Evolutionary conservation across 2,797 vertebrate species (phyloP).

Genomic region (Periparus ater): DNA sequence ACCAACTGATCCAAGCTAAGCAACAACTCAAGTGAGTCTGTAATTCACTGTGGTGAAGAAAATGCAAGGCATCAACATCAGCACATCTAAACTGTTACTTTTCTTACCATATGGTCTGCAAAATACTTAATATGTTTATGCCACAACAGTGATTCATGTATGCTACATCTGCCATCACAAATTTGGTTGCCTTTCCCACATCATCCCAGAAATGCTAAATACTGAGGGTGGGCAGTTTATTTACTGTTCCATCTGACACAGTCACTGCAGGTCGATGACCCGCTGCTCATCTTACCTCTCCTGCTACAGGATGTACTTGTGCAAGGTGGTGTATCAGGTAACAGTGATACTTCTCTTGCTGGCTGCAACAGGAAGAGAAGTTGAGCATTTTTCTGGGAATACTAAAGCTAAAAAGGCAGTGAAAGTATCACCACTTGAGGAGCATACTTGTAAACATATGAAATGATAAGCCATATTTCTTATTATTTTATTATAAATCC

Average conservation of each 20-base stretch:
- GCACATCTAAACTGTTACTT: background rate
- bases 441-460: background rate
- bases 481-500: background rate
- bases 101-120: background rate
- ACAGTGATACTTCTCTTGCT: background rate
- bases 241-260: background rate
- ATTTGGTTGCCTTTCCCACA: background rate
- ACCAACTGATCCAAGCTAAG: background rate
- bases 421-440: background rate
- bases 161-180: background rate
- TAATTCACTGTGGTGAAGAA: background rate
- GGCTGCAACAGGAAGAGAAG: background rate
- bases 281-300: background rate
- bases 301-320: too few relatives aligned
- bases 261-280: background rate
- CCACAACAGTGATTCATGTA: background rate
- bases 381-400: background rate
- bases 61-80: background rate
- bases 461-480: background rate
- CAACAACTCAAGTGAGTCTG: background rate
- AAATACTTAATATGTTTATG: background rate
- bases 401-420: background rate
- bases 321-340: background rate
- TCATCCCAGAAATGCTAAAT: background rate
- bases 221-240: background rate